Conservation (phyloP, 2,888 invertebrate species). For the Ophraella communa region DNA sequence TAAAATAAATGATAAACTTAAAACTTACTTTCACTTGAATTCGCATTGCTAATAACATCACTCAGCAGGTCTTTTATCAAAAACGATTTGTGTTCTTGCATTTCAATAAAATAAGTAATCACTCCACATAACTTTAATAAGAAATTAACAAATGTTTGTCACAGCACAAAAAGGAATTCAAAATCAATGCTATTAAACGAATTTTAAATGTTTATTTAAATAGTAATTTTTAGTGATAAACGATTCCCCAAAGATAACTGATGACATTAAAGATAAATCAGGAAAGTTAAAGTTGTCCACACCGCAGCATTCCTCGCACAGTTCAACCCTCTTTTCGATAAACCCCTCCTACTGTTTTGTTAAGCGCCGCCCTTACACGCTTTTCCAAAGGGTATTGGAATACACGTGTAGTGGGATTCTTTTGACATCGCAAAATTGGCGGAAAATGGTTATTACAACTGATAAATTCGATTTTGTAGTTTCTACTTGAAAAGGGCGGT, state of each 20-base stretch:
- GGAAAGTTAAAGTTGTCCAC: constrained; percentile 44
- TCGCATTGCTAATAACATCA: constrained; percentile 65
- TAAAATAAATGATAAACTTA: not conserved
- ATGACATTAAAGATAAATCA: constrained; percentile 44
- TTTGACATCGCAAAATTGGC: constrained; percentile 6
- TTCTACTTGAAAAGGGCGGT: not conserved
- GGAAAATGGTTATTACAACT: constrained; percentile 5
- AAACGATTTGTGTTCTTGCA: constrained; percentile 78
- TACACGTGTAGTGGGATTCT: not conserved
- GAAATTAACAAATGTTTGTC: not conserved
- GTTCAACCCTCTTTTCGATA: constrained; percentile 41
- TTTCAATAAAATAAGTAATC: constrained; percentile 41
- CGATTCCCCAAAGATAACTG: constrained; percentile 21
- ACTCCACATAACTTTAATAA: constrained; percentile 10
- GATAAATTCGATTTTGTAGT: not conserved
- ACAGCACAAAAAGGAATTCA: not conserved
- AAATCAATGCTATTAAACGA: not conserved
- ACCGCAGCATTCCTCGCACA: constrained; percentile 46
- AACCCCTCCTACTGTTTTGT: constrained; percentile 41
- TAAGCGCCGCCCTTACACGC: constrained; percentile 31
- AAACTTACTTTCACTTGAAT: constrained; percentile 36
- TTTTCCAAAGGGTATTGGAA: constrained; percentile 4
- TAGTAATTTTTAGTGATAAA: constrained; percentile 16
- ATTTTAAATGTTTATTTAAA: not conserved
- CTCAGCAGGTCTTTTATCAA: constrained; percentile 84